Evolutionary conservation across 30 jellyfish, hydroid and myxozoan species (phyloP).

Genomic region (Phacellophora camtschatica): DNA sequence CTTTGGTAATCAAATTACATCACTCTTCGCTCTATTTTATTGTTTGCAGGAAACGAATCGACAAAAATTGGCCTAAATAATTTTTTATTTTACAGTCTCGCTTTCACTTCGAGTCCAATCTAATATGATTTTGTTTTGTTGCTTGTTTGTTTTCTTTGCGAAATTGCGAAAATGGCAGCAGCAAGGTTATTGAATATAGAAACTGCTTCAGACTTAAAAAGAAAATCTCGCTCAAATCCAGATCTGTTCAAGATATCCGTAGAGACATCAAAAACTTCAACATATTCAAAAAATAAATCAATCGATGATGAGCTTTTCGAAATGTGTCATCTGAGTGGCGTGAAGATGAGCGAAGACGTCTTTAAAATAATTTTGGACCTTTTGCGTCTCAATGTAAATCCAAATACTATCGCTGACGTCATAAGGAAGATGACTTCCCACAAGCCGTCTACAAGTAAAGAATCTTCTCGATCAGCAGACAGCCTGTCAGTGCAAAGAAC

Average conservation of each 20-base stretch:
- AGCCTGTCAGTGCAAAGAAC: conserved; percentile 34
- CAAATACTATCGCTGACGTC: conserved; percentile 80
- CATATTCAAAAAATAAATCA: conserved; percentile 42
- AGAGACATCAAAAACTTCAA: conserved; percentile 61
- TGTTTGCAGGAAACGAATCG: neutral
- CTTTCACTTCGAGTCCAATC: neutral
- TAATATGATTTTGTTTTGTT: neutral
- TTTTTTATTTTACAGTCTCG: neutral
- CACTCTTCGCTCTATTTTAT: no score
- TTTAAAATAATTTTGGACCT: conserved; percentile 74
- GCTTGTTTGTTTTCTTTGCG: neutral
- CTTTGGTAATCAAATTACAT: no score
- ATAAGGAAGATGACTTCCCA: conserved; percentile 60
- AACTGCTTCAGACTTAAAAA: conserved; percentile 49
- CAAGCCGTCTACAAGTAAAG: conserved; percentile 11
- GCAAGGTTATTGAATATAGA: conserved; percentile 46
- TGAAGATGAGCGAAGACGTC: conserved; percentile 78
- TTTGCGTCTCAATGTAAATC: conserved; percentile 78
- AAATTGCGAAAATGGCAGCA: conserved; percentile 51
- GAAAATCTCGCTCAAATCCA: conserved; percentile 85
- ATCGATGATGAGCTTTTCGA: conserved; percentile 81
- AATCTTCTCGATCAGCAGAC: neutral
- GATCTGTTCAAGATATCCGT: conserved; percentile 73
- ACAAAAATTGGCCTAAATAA: neutral
- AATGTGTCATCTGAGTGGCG: conserved; percentile 79